Conservation (phyloP, 2,797 vertebrate genomes). For the Lemur catta region DNA sequence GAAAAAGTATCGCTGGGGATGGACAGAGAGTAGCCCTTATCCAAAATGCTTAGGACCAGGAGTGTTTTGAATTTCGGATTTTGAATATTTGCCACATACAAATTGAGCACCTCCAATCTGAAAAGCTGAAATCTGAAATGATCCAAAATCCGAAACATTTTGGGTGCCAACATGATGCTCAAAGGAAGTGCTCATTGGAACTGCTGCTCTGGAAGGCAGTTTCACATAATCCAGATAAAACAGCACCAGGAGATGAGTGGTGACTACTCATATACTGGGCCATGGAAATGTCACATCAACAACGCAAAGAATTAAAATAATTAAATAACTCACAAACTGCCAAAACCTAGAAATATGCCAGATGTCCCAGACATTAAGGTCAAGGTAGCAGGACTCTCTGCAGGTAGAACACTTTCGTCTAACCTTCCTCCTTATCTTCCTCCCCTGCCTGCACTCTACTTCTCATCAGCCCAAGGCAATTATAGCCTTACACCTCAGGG, state of each 20-base stretch:
- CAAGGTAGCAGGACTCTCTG: background rate
- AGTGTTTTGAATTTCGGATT: background rate
- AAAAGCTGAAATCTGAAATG: background rate
- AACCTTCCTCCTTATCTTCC: accelerated
- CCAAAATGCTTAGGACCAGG: background rate
- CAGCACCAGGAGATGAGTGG: background rate
- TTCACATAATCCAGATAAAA: background rate
- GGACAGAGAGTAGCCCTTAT: too few relatives aligned
- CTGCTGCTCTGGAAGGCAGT: background rate
- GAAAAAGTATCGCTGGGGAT: background rate
- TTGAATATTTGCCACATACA: background rate
- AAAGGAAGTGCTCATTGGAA: background rate
- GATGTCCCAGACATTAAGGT: background rate
- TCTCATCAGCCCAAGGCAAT: background rate
- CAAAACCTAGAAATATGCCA: background rate
- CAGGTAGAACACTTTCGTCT: too few relatives aligned
- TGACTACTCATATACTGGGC: accelerated
- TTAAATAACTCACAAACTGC: background rate
- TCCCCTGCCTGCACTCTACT: background rate
- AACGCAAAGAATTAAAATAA: background rate
- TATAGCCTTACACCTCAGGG: too few relatives aligned
- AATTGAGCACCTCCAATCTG: background rate
- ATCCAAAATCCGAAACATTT: background rate
- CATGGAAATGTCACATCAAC: background rate
- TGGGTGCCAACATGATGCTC: background rate